phyloP scores from a whole-genome alignment of 2,888 invertebrate genomes.

The Netelia melanura region DNA sequence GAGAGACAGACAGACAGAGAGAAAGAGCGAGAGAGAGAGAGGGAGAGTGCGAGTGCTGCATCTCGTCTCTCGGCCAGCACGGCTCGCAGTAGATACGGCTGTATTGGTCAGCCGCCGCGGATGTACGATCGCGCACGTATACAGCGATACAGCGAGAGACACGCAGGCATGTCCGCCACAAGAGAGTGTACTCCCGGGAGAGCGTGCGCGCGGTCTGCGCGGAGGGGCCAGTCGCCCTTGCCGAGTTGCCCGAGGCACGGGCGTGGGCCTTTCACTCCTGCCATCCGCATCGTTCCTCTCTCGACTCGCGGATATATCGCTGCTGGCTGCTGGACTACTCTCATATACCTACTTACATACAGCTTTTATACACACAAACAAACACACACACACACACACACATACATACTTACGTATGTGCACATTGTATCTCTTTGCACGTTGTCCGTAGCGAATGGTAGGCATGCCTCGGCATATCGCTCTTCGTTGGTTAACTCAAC shows the following conservation, averaged over 20 bases:
- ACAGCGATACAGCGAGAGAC: not conserved
- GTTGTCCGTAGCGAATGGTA: slow-evolving; percentile 20
- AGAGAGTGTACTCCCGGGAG: slow-evolving; percentile 66
- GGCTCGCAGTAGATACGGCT: slow-evolving; percentile 58
- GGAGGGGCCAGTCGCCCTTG: slow-evolving; percentile 84
- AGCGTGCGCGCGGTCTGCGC: slow-evolving; percentile 72
- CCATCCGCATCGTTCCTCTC: slow-evolving; percentile 83
- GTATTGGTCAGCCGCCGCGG: slow-evolving; percentile 62
- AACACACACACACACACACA: not conserved
- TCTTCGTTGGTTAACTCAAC: slow-evolving; percentile 42
- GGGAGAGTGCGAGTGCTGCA: slow-evolving; percentile 15
- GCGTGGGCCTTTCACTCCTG: slow-evolving; percentile 85
- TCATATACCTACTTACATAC: slow-evolving; percentile 64
- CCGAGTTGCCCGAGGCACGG: slow-evolving; percentile 84
- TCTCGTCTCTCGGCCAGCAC: slow-evolving; percentile 18
- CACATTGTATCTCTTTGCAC: slow-evolving; percentile 24
- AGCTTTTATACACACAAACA: not conserved
- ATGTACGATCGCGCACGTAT: slow-evolving; percentile 14
- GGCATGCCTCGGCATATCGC: slow-evolving; percentile 1
- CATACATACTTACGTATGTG: not conserved
- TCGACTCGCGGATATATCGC: slow-evolving; percentile 74
- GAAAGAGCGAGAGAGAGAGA: slow-evolving; percentile 20
- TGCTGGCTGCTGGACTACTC: slow-evolving; percentile 72
- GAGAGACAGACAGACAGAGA: not conserved
- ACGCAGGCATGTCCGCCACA: slow-evolving; percentile 54